phyloP scores from a whole-genome alignment of 2,797 vertebrate species.

The Parotocinclus haroldoi region DNA sequence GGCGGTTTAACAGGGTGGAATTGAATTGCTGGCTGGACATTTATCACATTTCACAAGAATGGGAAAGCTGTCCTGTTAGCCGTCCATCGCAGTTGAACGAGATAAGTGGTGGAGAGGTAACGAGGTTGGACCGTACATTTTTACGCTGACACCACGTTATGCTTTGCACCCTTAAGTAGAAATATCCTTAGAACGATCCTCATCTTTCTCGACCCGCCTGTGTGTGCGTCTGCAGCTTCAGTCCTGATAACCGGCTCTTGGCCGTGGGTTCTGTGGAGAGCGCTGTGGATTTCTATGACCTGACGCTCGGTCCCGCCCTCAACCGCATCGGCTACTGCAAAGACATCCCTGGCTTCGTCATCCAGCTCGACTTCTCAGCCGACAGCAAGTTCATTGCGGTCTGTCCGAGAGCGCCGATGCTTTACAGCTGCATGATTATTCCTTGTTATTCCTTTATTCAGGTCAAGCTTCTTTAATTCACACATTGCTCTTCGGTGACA shows the following conservation, averaged over 20 bases:
- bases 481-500: constrained; percentile 1
- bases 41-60: no score
- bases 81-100: no score
- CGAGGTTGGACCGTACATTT: no score
- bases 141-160: no score
- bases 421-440: not conserved
- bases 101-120: no score
- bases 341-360: constrained; percentile 88
- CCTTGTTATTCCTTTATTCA: not conserved
- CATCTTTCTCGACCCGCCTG: no score
- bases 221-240: constrained; percentile 75
- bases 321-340: constrained; percentile 93
- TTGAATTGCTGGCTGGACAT: no score
- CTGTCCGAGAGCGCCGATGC: not conserved
- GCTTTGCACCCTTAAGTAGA: no score
- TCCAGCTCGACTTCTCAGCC: constrained; percentile 93
- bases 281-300: constrained; percentile 93
- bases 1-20: no score
- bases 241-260: constrained; percentile 87
- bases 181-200: no score
- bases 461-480: not conserved
- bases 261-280: constrained; percentile 88
- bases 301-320: constrained; percentile 86
- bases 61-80: no score
- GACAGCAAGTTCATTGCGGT: constrained; percentile 92